Percentiles rank a stretch among this genome's conserved stretches.
These are phyloP conservation scores for Coluber constrictor DNA, from an alignment of 2,797 vertebrate genomes.

Conservation along the genomic window DNA sequence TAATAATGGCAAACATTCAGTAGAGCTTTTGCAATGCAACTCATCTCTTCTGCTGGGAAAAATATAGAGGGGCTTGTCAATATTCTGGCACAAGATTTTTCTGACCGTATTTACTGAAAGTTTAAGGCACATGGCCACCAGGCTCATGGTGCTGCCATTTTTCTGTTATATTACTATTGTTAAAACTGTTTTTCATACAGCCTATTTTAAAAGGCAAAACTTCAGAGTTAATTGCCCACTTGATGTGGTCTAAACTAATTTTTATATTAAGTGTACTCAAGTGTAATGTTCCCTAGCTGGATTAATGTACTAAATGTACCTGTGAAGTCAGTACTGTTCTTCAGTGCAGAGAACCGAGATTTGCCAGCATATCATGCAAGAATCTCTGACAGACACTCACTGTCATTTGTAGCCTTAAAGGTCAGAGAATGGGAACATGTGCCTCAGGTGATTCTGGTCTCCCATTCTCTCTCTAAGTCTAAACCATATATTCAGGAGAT, in stretches of 20 bases:
- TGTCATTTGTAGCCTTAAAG: background rate
- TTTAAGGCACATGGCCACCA: background rate
- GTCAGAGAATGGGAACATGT: background rate
- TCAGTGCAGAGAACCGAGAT: background rate
- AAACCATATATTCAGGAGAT: background rate
- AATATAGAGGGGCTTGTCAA: conserved; percentile 23
- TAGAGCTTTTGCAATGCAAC: conserved; percentile 28
- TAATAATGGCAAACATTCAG: conserved; percentile 38
- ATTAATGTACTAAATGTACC: background rate
- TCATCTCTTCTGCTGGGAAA: conserved; percentile 36
- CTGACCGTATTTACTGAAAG: conserved; percentile 14
- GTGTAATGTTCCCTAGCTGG: background rate
- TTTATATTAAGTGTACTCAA: background rate
- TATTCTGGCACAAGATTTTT: conserved; percentile 45
- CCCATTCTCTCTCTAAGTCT: background rate
- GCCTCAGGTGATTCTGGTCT: background rate
- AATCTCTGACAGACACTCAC: background rate
- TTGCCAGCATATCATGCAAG: background rate
- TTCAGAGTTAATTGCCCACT: conserved; percentile 26
- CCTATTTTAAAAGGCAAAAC: conserved; percentile 22
- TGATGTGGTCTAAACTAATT: background rate
- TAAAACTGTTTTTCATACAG: conserved; percentile 30
- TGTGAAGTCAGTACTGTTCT: too few relatives aligned
- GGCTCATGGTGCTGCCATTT: conserved; percentile 11
- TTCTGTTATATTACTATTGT: background rate